phyloP scores from a whole-genome alignment of 2,888 invertebrate species.

The Theretra japonica region DNA sequence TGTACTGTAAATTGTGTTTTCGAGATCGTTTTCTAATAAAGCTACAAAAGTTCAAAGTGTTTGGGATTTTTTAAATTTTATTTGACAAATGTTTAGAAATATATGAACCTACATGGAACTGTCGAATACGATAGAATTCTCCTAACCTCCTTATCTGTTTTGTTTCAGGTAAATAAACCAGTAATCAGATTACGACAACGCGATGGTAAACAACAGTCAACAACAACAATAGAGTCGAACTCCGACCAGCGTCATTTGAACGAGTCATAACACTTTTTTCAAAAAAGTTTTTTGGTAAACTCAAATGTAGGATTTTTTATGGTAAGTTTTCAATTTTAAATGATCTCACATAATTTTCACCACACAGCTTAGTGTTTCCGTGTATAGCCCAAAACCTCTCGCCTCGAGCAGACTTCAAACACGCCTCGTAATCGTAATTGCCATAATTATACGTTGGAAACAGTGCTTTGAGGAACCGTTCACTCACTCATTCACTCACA shows the following conservation, averaged over 20 bases:
- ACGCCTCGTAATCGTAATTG: slow-evolving; percentile 1
- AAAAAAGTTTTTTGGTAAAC: too few species aligned
- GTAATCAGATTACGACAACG: neutral
- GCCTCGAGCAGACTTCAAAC: neutral
- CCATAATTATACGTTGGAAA: slow-evolving; percentile 6
- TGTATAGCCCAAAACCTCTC: neutral
- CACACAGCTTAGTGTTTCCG: neutral
- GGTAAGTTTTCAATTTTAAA: too few species aligned
- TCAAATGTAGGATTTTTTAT: too few species aligned
- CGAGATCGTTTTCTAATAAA: neutral
- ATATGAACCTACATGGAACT: too few species aligned
- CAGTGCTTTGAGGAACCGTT: neutral
- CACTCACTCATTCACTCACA: neutral
- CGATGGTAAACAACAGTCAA: neutral
- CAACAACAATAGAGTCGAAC: neutral
- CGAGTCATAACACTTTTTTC: too few species aligned
- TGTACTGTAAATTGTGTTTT: neutral
- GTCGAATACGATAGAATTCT: neutral
- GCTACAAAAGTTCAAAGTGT: neutral
- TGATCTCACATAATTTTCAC: neutral
- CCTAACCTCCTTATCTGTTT: neutral
- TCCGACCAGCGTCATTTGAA: too few species aligned
- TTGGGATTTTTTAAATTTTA: too few species aligned
- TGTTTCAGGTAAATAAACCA: neutral
- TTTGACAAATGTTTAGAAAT: too few species aligned